Evolutionary conservation across 2,797 vertebrate genomes (phyloP), one percentile per base, ranked within the genome.

Genomic region (Eleutherodactylus coqui): DNA sequence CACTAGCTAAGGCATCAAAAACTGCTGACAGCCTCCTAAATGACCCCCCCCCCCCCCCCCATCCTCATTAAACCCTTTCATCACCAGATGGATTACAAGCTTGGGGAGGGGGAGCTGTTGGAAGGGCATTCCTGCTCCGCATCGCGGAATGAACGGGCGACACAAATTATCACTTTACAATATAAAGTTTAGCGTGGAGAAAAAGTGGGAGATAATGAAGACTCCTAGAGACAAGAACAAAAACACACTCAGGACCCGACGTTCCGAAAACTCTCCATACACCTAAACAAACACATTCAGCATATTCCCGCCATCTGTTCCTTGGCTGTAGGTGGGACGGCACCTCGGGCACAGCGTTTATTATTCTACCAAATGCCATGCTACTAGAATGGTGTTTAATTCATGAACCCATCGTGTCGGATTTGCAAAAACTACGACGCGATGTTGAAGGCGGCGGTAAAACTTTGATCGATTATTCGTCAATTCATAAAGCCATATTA

Each of bases 1-100:
- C n/a, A 69, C 43, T 16, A 19, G 49, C 69, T 41, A 53, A 82
- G 45, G 78, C 41, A 53, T 76, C 34, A 29, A 75, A 69, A 55
- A 81, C 51, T 41, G 72, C 70, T 77, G 75, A 84, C 36, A n/a
- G 53, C 64, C 62, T 55, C n/a, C 47, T 53, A 85, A 49, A 86
- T 62, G 19, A 38, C 38, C 34, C 27, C 21, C 27, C 16, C 45
- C 55, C 36, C 9, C 69, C 32, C 27, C 10, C 27, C 36, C 60
- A 13, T 24, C 53, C 53, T 73, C 67, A 73, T 62, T 85, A 80
- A 80, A 80, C 41, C 67, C 53, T 86, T 86, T 82, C 78, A 64
- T 53, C 78, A 72, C 78, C 70, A 67, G 53, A 49, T 43, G 19
- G 64, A 85, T 85, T 80, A 41, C 13, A 72, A 43, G 47, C 58